phyloP scores from a whole-genome alignment of 2,888 invertebrate species.

The Diogma glabrata region DNA sequence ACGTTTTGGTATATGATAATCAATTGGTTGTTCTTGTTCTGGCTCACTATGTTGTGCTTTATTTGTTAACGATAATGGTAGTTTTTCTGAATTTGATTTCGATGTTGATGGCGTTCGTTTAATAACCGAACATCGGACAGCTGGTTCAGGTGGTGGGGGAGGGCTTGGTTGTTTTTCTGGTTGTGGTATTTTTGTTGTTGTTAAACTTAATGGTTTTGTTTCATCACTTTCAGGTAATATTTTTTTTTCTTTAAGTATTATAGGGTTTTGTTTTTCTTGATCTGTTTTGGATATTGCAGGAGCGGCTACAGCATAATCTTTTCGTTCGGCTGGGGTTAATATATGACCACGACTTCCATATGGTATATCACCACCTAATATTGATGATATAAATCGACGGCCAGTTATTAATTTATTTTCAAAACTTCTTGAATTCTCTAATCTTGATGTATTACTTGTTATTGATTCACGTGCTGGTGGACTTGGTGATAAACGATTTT shows the following conservation, averaged over 20 bases:
- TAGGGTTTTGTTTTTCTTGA: constrained; percentile 39
- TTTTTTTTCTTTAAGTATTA: constrained; percentile 53
- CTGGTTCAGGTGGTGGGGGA: constrained; percentile 52
- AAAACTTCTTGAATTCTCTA: constrained; percentile 12
- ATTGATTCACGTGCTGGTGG: constrained; percentile 10
- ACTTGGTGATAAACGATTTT: constrained; percentile 25
- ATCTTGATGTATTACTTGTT: constrained; percentile 14
- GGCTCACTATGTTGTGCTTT: constrained; percentile 43
- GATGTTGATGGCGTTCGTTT: constrained; percentile 56
- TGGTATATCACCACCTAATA: constrained; percentile 68
- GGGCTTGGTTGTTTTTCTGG: constrained; percentile 39
- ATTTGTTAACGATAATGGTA: constrained; percentile 42
- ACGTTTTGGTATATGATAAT: constrained; percentile 77
- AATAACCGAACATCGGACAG: constrained; percentile 67
- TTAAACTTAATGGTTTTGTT: constrained; percentile 45
- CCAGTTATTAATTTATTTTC: background rate
- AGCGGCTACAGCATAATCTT: constrained; percentile 44
- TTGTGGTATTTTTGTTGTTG: constrained; percentile 41
- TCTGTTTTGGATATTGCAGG: constrained; percentile 3
- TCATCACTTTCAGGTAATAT: constrained; percentile 41
- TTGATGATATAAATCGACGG: constrained; percentile 64
- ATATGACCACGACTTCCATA: constrained; percentile 71
- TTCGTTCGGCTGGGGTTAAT: constrained; percentile 69
- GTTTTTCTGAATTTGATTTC: constrained; percentile 28
- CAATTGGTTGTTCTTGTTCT: constrained; percentile 78